Evolutionary conservation across 1,140 invertebrate species (phyloP).

Genomic region (Heliconius hewitsoni): DNA sequence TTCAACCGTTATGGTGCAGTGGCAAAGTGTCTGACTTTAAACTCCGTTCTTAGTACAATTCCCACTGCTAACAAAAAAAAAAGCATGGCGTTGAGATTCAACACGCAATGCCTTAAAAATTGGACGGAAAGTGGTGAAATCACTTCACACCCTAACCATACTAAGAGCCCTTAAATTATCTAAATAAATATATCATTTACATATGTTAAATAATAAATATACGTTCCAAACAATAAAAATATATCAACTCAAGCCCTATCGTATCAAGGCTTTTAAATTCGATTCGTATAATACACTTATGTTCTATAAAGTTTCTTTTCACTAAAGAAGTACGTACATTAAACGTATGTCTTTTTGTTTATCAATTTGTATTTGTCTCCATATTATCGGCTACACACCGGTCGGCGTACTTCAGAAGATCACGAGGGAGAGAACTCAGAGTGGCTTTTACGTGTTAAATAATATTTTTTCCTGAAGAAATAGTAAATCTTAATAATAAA

Average conservation of each 20-base stretch:
- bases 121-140: too few relatives aligned
- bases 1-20: too few relatives aligned
- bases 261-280: constrained; percentile 47
- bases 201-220: constrained; percentile 7
- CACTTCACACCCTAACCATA: too few relatives aligned
- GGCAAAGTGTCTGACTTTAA: too few relatives aligned
- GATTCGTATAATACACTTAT: constrained; percentile 50
- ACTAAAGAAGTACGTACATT: constrained; percentile 70
- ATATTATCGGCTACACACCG: constrained; percentile 72
- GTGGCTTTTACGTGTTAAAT: constrained; percentile 33
- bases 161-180: not conserved
- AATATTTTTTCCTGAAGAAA: not conserved
- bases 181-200: not conserved
- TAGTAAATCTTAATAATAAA: too few relatives aligned
- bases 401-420: constrained; percentile 75
- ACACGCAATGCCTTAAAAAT: too few relatives aligned
- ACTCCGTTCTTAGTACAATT: too few relatives aligned
- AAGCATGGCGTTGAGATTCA: too few relatives aligned
- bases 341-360: constrained; percentile 78
- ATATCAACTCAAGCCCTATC: constrained; percentile 34
- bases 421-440: constrained; percentile 54
- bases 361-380: constrained; percentile 80
- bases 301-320: constrained; percentile 46
- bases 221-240: constrained; percentile 32
- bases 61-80: too few relatives aligned